Base-by-base conservation (phyloP, 2,113 vertebrate species). In the Addax nasomaculatus region DNA sequence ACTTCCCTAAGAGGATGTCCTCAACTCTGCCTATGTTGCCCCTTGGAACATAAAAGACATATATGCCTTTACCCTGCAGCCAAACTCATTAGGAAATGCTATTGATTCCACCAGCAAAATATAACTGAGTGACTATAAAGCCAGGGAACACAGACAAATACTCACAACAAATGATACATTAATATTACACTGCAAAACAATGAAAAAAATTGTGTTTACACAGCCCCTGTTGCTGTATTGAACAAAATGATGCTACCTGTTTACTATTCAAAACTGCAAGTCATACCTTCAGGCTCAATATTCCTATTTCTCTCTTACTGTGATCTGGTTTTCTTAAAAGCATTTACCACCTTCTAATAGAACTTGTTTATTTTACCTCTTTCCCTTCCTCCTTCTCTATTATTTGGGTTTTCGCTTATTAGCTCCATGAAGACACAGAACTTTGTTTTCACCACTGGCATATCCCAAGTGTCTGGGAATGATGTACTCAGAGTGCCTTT, bases 301-400 rank as follows among this genome's bases (percentile, higher is more conserved):
- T 64, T 83, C 16, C 10, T 86, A 29, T 67, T 83, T 80, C 36
- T 84, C 7, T 7, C 15, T 76, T 47, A 9, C 4, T 60, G 6
- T 80, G 25, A 73, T 70, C 8, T 64, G 80, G 8, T 62, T 58
- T 97, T 53, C 53, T 96, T 49, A 92, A 43, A 55, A 91, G 5
- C 2, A 84, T 95, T 89, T 83, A 47, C 6, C 3, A 15, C 4
- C 2, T 70, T 85, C 23, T 58, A 39, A 58, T 25, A 57, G 33
- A 25, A 70, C 29, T 47, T 76, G 39, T 30, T 60, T 70, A 27
- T 21, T 81, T 45, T 70, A 70, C n/a, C 67, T 23, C n/a, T 39
- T 70, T 6, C 67, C 10, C n/a, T 70, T 70, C 19, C 21, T 70
- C n/a, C n/a, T 70, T 36, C 19, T 53, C 51, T 57, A 57, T 19